Conservation (phyloP, 2,888 invertebrate species). For the Apamea monoglypha region DNA sequence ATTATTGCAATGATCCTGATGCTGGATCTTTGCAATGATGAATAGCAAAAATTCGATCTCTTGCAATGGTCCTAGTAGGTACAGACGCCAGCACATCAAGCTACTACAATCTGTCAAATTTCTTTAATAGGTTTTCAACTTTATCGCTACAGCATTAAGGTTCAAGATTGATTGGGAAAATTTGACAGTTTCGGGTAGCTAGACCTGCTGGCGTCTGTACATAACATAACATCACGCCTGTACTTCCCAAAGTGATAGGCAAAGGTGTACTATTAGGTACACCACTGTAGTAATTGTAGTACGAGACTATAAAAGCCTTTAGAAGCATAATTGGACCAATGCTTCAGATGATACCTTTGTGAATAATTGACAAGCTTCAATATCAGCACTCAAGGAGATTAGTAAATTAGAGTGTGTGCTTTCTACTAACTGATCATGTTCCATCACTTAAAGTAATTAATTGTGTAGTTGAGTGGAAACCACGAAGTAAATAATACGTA, state of each 20-base stretch:
- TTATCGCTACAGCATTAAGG: too few relatives aligned
- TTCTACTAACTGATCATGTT: not conserved
- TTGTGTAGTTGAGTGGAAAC: not conserved
- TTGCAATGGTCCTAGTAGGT: too few relatives aligned
- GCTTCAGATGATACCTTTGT: not conserved
- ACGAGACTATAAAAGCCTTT: not conserved
- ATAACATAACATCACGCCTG: not conserved
- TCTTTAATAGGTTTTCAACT: too few relatives aligned
- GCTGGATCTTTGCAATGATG: not conserved
- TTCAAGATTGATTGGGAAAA: too few relatives aligned
- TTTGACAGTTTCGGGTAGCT: too few relatives aligned
- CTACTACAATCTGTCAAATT: too few relatives aligned
- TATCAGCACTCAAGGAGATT: slow-evolving; percentile 26
- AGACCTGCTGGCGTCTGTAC: too few relatives aligned
- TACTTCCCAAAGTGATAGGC: not conserved
- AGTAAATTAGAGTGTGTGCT: not conserved
- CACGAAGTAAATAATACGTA: too few relatives aligned
- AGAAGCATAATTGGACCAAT: not conserved
- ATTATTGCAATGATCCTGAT: not conserved
- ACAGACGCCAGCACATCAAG: too few relatives aligned
- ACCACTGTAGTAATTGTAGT: too few relatives aligned
- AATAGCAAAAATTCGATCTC: not conserved
- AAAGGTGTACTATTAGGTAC: not conserved
- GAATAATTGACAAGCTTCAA: not conserved
- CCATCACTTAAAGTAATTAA: not conserved